Conservation (phyloP, 2,113 vertebrate genomes). For the Grammomys surdaster region DNA sequence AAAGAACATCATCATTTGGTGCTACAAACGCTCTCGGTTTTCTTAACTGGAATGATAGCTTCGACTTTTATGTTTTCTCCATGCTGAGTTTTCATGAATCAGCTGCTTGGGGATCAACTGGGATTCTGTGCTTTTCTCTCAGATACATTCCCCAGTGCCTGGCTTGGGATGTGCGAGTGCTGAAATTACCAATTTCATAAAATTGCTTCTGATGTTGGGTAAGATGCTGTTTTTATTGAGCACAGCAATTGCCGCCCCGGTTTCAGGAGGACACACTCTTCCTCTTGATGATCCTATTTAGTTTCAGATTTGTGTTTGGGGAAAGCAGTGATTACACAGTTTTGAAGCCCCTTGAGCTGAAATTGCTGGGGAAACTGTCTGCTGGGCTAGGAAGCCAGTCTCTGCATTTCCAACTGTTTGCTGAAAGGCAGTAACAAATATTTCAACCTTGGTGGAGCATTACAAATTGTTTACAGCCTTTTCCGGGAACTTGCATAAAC, state of each 20-base stretch:
- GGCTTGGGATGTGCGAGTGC: constrained; percentile 13
- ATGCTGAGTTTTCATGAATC: constrained; percentile 60
- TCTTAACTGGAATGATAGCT: neutral
- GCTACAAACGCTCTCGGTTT: neutral
- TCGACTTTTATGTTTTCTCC: constrained; percentile 6
- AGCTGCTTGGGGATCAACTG: constrained; percentile 56
- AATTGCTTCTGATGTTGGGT: constrained; percentile 78
- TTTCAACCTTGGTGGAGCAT: constrained; percentile 3
- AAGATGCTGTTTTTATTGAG: constrained; percentile 79
- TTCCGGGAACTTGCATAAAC: constrained; percentile 44
- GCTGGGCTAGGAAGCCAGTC: neutral
- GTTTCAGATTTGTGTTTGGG: constrained; percentile 81
- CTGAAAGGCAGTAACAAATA: constrained; percentile 40
- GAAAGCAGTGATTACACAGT: constrained; percentile 74
- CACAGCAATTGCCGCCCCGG: constrained; percentile 49
- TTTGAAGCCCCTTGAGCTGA: constrained; percentile 71
- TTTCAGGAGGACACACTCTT: constrained; percentile 77
- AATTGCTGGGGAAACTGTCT: constrained; percentile 68
- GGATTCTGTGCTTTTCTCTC: constrained; percentile 21
- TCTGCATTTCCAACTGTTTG: constrained; percentile 34
- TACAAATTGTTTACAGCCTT: constrained; percentile 46
- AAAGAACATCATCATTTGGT: neutral
- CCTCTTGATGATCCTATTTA: constrained; percentile 77
- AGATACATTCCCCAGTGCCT: constrained; percentile 8
- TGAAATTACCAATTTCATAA: constrained; percentile 82